These are phyloP conservation scores for Orthosia gracilis DNA, from an alignment of 2,888 invertebrate genomes.

Conservation along the genomic window DNA sequence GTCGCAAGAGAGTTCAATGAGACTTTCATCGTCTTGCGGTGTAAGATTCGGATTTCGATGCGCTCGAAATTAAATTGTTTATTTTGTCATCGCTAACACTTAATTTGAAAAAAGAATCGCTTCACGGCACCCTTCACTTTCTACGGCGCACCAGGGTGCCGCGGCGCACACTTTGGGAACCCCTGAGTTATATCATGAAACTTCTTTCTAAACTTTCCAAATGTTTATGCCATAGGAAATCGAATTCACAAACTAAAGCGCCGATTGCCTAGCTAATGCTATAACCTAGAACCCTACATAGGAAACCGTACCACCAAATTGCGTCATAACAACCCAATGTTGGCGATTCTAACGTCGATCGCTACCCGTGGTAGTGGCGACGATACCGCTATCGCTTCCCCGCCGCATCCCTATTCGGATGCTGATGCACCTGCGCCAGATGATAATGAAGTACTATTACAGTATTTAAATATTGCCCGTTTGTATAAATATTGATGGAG, in stretches of 20 bases:
- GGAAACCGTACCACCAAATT: neutral
- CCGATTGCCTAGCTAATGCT: neutral
- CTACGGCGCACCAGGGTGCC: no score
- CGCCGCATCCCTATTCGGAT: constrained; percentile 68
- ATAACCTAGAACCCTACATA: neutral
- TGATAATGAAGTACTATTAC: constrained; percentile 69
- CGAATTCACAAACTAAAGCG: neutral
- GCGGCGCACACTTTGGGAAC: no score
- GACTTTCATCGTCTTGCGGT: no score
- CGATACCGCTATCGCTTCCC: constrained; percentile 58
- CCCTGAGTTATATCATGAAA: neutral
- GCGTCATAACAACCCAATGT: neutral
- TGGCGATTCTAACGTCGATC: neutral
- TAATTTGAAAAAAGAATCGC: no score
- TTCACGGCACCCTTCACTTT: no score
- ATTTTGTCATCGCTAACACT: no score
- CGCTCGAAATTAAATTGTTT: no score
- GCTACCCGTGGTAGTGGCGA: constrained; percentile 50
- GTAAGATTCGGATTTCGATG: no score
- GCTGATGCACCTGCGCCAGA: constrained; percentile 69
- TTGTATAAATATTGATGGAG: constrained; percentile 38
- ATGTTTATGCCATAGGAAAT: neutral
- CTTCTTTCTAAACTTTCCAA: neutral
- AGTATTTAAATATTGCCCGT: constrained; percentile 62
- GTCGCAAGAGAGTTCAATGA: no score